Conservation (phyloP, 1,140 invertebrate species). For the Berghia stephanieae region DNA sequence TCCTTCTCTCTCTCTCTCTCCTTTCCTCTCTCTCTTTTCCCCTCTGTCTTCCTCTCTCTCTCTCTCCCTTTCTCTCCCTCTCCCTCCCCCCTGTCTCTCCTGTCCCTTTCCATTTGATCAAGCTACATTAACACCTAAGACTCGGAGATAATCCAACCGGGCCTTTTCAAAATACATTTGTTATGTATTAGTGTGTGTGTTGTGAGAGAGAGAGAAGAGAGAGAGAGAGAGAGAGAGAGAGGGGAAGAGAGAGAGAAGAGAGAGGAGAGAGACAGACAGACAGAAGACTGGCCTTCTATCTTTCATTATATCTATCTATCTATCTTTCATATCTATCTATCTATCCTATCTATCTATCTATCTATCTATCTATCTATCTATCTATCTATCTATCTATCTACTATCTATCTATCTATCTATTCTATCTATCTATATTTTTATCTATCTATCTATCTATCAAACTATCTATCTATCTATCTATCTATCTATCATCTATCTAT, state of each 20-base stretch:
- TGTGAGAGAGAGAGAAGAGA: background rate
- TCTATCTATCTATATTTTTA: no score
- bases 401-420: no score
- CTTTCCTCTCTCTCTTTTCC: background rate
- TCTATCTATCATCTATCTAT: no score
- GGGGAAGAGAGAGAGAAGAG: background rate
- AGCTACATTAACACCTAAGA: background rate
- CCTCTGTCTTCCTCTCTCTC: background rate
- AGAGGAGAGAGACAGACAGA: background rate
- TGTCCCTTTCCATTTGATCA: background rate
- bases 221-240: background rate
- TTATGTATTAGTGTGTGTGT: no score
- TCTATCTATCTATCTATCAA: no score
- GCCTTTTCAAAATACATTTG: no score
- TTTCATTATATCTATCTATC: no score
- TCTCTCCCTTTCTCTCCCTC: background rate
- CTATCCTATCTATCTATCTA: no score
- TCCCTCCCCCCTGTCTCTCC: background rate
- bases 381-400: no score
- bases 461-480: no score
- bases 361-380: no score
- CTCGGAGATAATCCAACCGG: background rate
- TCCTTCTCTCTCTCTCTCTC: background rate
- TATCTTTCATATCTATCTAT: no score
- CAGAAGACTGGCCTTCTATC: background rate